Conservation (phyloP, 2,113 vertebrate genomes). For the rabbit (Oryctolagus cuniculus) region DNA sequence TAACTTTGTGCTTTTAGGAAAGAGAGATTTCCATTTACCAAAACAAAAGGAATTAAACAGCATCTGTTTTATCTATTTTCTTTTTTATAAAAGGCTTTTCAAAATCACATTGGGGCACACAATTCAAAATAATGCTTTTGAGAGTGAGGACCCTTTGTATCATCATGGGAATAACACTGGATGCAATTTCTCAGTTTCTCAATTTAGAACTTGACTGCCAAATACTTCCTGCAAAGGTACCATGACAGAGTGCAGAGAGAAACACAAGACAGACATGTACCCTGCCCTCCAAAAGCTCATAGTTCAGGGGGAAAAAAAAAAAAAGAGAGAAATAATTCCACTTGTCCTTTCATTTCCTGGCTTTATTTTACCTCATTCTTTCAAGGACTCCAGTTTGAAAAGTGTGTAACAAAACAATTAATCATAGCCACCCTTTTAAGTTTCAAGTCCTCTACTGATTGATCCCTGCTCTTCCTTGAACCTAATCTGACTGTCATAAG, state of each 20-base stretch:
- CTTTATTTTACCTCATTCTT: slow-evolving; percentile 20
- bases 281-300: neutral
- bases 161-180: slow-evolving; percentile 41
- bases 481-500: neutral
- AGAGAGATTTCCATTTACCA: neutral
- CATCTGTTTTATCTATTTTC: neutral
- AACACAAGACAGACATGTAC: neutral
- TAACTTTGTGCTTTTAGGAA: slow-evolving; percentile 20
- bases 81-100: slow-evolving; percentile 38
- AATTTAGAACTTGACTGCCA: slow-evolving; percentile 13
- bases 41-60: neutral
- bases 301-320: neutral
- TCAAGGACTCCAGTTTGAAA: slow-evolving; percentile 44
- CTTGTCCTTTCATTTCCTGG: neutral
- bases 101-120: neutral
- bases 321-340: neutral
- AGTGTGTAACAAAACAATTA: neutral
- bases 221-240: neutral
- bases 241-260: neutral
- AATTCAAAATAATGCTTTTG: slow-evolving; percentile 20
- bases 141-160: neutral
- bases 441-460: slow-evolving; percentile 46
- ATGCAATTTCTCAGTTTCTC: neutral
- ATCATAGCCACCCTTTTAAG: neutral
- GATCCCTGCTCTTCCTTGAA: slow-evolving; percentile 8